Evolutionary conservation across 92 coral and sea anemone genomes (phyloP), one percentile per base, ranked within the genome.

Genomic region (Epizoanthus rinbou): DNA sequence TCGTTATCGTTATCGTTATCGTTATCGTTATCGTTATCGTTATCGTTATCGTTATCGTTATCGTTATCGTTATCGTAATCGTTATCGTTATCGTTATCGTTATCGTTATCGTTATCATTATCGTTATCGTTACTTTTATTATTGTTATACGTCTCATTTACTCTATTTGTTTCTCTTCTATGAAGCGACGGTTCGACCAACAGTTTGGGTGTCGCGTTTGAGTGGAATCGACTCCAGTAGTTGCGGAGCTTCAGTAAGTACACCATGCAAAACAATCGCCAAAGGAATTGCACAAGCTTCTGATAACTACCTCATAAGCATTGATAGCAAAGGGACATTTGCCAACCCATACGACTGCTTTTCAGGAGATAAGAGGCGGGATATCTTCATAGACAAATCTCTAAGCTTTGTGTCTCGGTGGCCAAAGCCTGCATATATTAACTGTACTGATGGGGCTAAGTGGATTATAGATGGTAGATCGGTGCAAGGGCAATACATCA

Each of bases 191-290:
- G 15, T 3, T 50, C 54, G 15, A 50, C 54, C 54, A 2, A 50
- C 16, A 50, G 25, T 69, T 39, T 69, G 74, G 74, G 74, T 69
- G 24, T 69, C 74, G n/a, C 74, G 54, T 18, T 21, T 17, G 54
- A 4, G 43, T 45, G 76, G 76, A 19, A 11, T 2, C n/a, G 76
- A 71, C 33, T 71, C 76, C 17, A n/a, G 16, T 19, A n/a, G 54
- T 18, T 71, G 76, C 17, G 76, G 76, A 41, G 43, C 45, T 53
- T 41, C 76, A 41, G 22, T 6, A 43, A 10, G 22, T 3, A 15
- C 57, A 22, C 56, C 76, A 1, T 45, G 76, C 57, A 71, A 71
- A 45, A 43, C 76, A 10, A 71, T 71, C 16, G 64, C 80, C 64
- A 54, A 23, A 54, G 80, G 47, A 74, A 74, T 74, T 5, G 54